These are phyloP conservation scores for Bolinopsis microptera DNA, from an alignment of 37 sponge, comb jelly and placozoan genomes.

Conservation along the genomic window DNA sequence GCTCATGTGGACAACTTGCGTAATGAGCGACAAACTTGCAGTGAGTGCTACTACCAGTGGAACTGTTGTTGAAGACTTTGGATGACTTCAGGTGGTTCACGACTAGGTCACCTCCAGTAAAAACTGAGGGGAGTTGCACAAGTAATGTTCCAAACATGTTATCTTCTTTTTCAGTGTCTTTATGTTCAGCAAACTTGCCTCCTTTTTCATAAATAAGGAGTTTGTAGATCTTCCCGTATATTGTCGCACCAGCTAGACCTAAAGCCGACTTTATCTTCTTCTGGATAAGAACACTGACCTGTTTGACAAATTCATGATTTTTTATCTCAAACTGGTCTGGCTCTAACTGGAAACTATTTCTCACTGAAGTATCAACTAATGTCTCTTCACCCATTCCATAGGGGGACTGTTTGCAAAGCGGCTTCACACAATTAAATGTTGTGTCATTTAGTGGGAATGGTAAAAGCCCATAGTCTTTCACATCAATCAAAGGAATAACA, in stretches of 20 bases:
- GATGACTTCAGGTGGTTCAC: background rate
- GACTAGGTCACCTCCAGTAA: conserved; percentile 7
- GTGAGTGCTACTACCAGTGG: conserved; percentile 2
- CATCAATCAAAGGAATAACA: background rate
- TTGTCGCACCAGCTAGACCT: background rate
- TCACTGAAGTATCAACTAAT: background rate
- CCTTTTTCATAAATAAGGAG: background rate
- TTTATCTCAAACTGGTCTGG: background rate
- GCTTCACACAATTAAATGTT: background rate
- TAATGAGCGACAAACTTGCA: conserved; percentile 28
- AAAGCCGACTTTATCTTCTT: background rate
- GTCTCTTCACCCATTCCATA: background rate
- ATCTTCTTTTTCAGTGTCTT: conserved; percentile 22
- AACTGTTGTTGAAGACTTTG: background rate
- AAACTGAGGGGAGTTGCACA: background rate
- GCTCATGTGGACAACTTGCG: background rate
- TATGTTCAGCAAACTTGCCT: background rate
- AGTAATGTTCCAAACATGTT: background rate
- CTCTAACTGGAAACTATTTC: background rate
- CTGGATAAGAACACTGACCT: background rate
- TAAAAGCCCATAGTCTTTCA: background rate
- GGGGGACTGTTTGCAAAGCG: background rate
- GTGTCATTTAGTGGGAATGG: background rate
- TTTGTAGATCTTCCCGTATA: background rate
- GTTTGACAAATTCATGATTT: background rate